A percentile compares a stretch with the other conserved stretches of the same genome.
These are phyloP conservation scores for Geophilus truncorum DNA, from an alignment of 2,888 invertebrate genomes.

Conservation along the genomic window DNA sequence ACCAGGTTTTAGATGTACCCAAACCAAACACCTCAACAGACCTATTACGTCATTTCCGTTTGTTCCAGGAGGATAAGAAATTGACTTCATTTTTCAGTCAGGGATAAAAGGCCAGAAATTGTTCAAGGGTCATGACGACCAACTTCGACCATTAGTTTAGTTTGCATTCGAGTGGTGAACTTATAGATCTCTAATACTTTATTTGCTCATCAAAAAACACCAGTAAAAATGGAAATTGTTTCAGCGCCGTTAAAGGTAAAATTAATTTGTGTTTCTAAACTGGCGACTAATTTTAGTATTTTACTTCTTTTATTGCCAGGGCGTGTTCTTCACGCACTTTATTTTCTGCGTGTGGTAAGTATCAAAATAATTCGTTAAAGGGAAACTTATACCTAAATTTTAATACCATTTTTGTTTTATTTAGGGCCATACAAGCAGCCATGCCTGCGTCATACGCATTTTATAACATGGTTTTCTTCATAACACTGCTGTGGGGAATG, in stretches of 20 bases:
- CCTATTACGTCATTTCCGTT: background rate
- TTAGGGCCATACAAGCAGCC: constrained; percentile 20
- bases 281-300: background rate
- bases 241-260: constrained; percentile 23
- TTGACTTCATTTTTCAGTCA: no score
- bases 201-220: background rate
- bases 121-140: no score
- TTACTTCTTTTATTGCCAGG: background rate
- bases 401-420: background rate
- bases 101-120: no score
- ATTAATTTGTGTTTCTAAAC: background rate
- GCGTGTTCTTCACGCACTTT: constrained; percentile 19
- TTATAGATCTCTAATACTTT: background rate
- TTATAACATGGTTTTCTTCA: constrained; percentile 39
- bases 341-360: constrained; percentile 14
- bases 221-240: constrained; percentile 19
- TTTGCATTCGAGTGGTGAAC: background rate
- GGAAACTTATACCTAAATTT: background rate
- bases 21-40: background rate
- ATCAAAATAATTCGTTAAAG: background rate
- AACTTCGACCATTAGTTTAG: no score
- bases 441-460: constrained; percentile 32
- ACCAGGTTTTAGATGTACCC: constrained; percentile 36
- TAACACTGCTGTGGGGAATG: constrained; percentile 39
- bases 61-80: no score